Evolutionary conservation across 2,113 vertebrate species (phyloP).

Genomic region (Sylvietta virens): DNA sequence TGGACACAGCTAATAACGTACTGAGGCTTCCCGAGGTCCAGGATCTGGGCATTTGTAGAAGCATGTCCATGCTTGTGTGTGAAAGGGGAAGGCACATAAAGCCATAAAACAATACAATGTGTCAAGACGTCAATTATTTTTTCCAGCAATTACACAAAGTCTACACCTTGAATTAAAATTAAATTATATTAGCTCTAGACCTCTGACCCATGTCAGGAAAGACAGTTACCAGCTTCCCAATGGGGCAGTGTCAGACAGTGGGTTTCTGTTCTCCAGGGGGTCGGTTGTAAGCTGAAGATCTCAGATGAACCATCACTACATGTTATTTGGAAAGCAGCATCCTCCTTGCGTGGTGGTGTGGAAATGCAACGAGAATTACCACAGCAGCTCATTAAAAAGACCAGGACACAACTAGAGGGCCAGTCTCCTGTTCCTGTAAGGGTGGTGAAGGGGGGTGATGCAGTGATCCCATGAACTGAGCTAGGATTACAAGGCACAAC

Average conservation of each 20-base stretch:
- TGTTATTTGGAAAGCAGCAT: not conserved
- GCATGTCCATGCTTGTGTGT: not conserved
- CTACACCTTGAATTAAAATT: not conserved
- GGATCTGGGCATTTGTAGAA: not conserved
- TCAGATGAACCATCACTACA: not conserved
- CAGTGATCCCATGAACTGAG: not conserved
- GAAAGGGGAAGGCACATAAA: not conserved
- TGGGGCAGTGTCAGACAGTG: not conserved
- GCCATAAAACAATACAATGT: not conserved
- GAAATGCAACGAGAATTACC: not conserved
- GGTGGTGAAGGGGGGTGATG: not conserved
- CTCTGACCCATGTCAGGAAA: not conserved
- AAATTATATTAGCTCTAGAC: not conserved
- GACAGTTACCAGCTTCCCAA: not conserved
- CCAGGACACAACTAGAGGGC: not conserved
- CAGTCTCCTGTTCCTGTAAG: not conserved
- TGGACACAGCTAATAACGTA: not conserved
- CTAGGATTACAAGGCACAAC: not conserved
- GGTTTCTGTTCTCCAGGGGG: not conserved
- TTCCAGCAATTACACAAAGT: not conserved
- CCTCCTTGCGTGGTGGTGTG: rapidly evolving
- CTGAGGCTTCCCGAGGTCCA: not conserved
- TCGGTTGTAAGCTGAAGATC: not conserved
- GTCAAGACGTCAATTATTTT: not conserved
- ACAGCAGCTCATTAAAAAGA: not conserved